phyloP scores from a whole-genome alignment of 2,113 vertebrate species.

The Nibea coibor region DNA sequence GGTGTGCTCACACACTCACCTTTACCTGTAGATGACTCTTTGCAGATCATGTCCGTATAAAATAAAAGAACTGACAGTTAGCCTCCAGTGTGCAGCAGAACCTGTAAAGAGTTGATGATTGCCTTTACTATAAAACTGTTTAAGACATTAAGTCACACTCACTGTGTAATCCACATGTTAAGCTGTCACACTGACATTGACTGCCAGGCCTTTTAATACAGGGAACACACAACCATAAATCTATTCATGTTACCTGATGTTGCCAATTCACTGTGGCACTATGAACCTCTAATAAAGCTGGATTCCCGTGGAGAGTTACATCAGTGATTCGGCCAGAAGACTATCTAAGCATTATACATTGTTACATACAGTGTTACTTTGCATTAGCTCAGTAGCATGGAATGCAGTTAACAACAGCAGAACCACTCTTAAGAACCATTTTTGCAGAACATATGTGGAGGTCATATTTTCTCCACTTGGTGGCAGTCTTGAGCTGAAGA shows the following conservation, averaged over 20 bases:
- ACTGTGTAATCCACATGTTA: not conserved
- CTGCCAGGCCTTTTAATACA: not conserved
- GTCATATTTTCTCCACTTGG: constrained; percentile 45
- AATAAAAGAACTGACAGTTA: not conserved
- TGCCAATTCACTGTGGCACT: not conserved
- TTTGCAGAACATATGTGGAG: not conserved
- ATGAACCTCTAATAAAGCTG: not conserved
- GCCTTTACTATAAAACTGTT: not conserved
- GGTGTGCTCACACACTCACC: not conserved
- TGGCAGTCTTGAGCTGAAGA: constrained; percentile 59
- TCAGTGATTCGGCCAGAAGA: not conserved
- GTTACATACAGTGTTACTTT: not conserved
- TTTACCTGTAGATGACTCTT: not conserved
- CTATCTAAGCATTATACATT: not conserved
- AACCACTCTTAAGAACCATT: accelerated
- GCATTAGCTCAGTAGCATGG: not conserved
- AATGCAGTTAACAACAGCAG: not conserved
- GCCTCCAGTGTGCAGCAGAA: not conserved
- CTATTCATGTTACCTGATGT: not conserved
- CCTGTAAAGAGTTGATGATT: not conserved
- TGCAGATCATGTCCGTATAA: not conserved
- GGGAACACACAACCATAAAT: not conserved
- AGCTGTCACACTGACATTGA: not conserved
- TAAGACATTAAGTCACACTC: not conserved
- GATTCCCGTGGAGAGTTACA: not conserved